These are phyloP conservation scores for Drosophila oshimai DNA, from an alignment of 1,140 invertebrate species.

Conservation along the genomic window DNA sequence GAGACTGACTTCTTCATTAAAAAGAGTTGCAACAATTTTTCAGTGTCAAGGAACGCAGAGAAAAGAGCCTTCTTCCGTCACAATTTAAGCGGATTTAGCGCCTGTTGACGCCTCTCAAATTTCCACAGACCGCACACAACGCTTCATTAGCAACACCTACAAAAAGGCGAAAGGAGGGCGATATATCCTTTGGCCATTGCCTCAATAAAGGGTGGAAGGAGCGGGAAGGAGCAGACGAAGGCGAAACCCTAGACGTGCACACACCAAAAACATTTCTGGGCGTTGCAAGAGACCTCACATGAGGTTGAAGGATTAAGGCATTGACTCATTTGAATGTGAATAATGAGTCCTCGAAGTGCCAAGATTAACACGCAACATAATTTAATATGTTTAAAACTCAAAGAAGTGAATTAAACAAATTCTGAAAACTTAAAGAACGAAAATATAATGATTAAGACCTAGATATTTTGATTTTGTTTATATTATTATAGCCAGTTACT, in stretches of 20 bases:
- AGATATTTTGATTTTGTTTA: too few species aligned
- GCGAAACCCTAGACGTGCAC: constrained; percentile 50
- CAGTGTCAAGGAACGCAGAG: background rate
- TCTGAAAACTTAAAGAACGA: background rate
- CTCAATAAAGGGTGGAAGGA: constrained; percentile 40
- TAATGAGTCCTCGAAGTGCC: background rate
- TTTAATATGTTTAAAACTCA: too few species aligned
- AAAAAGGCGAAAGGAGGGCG: constrained; percentile 1
- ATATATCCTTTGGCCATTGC: constrained; percentile 30
- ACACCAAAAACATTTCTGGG: constrained; percentile 27
- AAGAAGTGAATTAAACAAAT: background rate
- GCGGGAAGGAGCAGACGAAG: constrained; percentile 3
- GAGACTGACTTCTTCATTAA: too few species aligned
- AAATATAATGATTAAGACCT: too few species aligned
- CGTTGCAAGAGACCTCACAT: constrained; percentile 54
- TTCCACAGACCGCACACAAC: constrained; percentile 61
- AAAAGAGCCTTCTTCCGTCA: constrained; percentile 40
- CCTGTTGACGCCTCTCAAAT: constrained; percentile 82
- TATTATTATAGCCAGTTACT: too few species aligned
- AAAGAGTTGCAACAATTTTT: background rate
- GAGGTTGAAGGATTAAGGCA: constrained; percentile 37
- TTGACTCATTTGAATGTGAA: constrained; percentile 38
- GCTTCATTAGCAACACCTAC: constrained; percentile 69
- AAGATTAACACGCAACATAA: background rate
- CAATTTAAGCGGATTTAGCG: constrained; percentile 78